Percentiles rank a stretch among this genome's conserved stretches.
Conservation (phyloP, 2,888 invertebrate species). For the Halictus ligatus region DNA sequence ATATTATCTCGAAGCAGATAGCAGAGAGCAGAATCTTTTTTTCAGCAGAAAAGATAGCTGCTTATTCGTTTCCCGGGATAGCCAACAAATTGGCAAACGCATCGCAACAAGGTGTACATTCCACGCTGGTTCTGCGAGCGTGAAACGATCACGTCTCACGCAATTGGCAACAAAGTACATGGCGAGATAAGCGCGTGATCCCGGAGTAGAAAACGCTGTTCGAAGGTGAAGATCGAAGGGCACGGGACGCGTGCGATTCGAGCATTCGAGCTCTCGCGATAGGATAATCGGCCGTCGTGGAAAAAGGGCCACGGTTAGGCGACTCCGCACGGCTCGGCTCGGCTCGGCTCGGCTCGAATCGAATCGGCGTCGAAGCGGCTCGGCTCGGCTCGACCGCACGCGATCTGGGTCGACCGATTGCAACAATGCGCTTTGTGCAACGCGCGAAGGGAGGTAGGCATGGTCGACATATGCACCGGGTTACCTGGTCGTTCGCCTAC, state of each 20-base stretch:
- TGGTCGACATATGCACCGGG: conserved; percentile 47
- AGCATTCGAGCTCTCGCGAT: background rate
- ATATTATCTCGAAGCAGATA: no score
- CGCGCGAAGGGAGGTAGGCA: conserved; percentile 41
- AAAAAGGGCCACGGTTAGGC: conserved; percentile 21
- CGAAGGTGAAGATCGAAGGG: background rate
- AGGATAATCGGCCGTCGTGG: background rate
- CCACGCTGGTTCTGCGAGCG: background rate
- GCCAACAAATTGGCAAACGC: background rate
- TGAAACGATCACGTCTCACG: background rate
- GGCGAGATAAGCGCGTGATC: background rate
- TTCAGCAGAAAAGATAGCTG: background rate
- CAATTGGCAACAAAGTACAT: background rate
- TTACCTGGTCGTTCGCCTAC: conserved; percentile 56
- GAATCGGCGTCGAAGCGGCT: no score
- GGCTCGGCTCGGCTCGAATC: background rate
- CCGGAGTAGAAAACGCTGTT: background rate
- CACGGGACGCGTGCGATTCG: conserved; percentile 10
- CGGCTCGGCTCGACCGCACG: conserved; percentile 43
- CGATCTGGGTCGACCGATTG: conserved; percentile 78
- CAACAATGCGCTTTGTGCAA: conserved; percentile 79
- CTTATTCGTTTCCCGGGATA: background rate
- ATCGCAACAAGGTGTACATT: background rate
- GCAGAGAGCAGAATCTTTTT: background rate
- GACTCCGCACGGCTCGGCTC: background rate